These are phyloP conservation scores for Sinonovacula constricta DNA, from an alignment of 1,140 invertebrate genomes.

Conservation along the genomic window DNA sequence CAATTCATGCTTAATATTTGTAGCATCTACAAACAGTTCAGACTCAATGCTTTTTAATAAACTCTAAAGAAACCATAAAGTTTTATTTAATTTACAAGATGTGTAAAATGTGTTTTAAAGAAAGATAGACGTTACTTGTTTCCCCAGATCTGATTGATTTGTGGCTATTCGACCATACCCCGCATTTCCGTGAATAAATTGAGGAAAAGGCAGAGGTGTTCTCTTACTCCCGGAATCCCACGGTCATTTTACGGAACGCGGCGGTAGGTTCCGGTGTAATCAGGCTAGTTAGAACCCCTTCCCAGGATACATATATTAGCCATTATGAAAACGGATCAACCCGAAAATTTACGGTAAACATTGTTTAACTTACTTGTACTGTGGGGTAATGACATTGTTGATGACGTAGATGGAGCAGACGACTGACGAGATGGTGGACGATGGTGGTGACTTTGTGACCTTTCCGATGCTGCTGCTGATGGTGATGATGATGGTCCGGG, in stretches of 20 bases:
- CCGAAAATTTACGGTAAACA: neutral
- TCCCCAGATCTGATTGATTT: no score
- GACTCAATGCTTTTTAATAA: no score
- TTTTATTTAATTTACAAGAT: no score
- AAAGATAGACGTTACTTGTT: no score
- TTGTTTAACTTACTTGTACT: conserved; percentile 17
- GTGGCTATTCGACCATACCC: no score
- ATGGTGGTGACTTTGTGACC: neutral
- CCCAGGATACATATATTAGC: neutral
- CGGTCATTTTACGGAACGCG: neutral
- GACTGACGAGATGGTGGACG: conserved; percentile 26
- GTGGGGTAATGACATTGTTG: conserved; percentile 22
- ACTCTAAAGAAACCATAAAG: no score
- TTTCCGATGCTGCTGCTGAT: no score
- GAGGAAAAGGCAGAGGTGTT: neutral
- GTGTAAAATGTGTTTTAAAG: no score
- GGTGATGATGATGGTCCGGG: neutral
- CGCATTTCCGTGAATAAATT: no score
- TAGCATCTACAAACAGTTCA: no score
- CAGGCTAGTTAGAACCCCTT: neutral
- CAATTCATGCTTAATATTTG: no score
- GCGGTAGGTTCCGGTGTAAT: no score
- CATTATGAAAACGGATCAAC: neutral
- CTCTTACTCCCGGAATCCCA: neutral
- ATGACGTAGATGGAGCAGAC: conserved; percentile 34